Evolutionary conservation across 2,113 vertebrate species (phyloP).

Genomic region (Alligator sinensis): DNA sequence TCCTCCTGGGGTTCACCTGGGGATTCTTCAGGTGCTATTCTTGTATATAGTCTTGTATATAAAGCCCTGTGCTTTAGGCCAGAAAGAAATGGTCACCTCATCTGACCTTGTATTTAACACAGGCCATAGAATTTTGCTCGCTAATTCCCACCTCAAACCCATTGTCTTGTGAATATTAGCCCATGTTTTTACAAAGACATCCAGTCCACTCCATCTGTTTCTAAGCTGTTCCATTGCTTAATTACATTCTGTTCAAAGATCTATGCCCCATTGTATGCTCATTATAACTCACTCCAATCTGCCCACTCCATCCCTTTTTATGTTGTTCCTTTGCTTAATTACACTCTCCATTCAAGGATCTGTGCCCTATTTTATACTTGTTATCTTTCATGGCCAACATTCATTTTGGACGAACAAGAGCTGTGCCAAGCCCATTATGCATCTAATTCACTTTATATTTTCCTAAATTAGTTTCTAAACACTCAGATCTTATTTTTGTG

Average conservation of each 20-base stretch:
- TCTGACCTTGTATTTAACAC: not conserved
- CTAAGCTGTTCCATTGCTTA: not conserved
- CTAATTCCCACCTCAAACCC: not conserved
- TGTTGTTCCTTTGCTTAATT: not conserved
- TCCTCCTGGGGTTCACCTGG: too few relatives aligned
- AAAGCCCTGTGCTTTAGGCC: not conserved
- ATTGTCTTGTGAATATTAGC: not conserved
- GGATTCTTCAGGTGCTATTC: not conserved
- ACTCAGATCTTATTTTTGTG: not conserved
- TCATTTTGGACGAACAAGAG: not conserved
- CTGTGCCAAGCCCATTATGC: not conserved
- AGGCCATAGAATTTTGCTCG: not conserved
- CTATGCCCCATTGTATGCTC: not conserved
- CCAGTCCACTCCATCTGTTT: not conserved
- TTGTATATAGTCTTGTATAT: not conserved
- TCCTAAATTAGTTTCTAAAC: not conserved
- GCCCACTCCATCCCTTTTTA: not conserved
- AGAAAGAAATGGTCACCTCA: not conserved
- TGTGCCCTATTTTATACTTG: not conserved
- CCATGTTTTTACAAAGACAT: not conserved
- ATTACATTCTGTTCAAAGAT: not conserved
- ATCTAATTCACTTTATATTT: not conserved
- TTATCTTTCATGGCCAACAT: not conserved
- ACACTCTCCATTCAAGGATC: not conserved
- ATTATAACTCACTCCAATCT: too few relatives aligned